Percentiles rank a stretch among this genome's conserved stretches.
Conservation (phyloP, 2,797 vertebrate genomes). For the Tenualosa ilisha region DNA sequence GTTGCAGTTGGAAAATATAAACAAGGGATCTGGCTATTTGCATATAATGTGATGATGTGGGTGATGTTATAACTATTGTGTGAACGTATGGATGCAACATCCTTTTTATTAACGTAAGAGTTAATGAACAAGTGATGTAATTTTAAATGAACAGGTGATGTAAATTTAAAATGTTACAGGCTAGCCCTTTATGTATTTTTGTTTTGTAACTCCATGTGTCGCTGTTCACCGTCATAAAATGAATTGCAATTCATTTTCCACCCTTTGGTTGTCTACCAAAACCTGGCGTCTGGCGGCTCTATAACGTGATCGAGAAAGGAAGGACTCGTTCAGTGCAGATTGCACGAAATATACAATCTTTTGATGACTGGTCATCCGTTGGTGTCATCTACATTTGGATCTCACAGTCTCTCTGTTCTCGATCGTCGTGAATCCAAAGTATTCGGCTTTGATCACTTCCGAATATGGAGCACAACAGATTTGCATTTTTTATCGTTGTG, state of each 20-base stretch:
- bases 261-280: not conserved
- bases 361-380: not conserved
- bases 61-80: not conserved
- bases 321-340: not conserved
- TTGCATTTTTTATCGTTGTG: slow-evolving; percentile 32
- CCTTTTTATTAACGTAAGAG: no score
- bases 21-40: not conserved
- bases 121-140: no score
- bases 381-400: not conserved
- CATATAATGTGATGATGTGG: not conserved
- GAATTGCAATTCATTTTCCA: not conserved
- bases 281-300: not conserved
- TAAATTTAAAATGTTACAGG: not conserved
- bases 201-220: not conserved
- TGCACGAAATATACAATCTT: not conserved
- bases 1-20: not conserved
- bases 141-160: no score
- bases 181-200: not conserved
- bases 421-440: not conserved
- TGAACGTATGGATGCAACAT: not conserved
- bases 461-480: slow-evolving; percentile 10
- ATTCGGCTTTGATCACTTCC: not conserved
- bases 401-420: not conserved
- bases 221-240: not conserved
- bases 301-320: not conserved